Conservation (phyloP, 2,113 vertebrate species). For the Alexandromys fortis region DNA sequence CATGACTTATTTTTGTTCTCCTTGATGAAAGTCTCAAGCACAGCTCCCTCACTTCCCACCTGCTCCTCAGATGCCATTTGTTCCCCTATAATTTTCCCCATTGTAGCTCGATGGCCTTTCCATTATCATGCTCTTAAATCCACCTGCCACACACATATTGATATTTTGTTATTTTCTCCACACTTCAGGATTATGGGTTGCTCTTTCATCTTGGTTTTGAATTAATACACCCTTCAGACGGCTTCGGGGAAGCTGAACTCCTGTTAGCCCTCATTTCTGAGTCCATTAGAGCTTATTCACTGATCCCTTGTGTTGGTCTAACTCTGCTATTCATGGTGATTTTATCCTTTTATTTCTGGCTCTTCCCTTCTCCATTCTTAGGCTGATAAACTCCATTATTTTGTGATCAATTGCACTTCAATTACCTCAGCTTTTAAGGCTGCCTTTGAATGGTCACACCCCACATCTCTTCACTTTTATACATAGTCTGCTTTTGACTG, state of each 20-base stretch:
- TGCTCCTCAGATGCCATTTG: neutral
- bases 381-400: conserved; percentile 57
- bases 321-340: conserved; percentile 34
- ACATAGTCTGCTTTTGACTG: neutral
- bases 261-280: conserved; percentile 57
- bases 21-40: neutral
- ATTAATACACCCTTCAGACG: conserved; percentile 69
- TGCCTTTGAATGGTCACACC: neutral
- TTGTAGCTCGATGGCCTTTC: conserved; percentile 50
- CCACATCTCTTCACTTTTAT: neutral
- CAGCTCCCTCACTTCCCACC: neutral
- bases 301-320: neutral
- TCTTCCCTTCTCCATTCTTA: conserved; percentile 41
- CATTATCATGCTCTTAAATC: conserved; percentile 56
- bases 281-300: conserved; percentile 48
- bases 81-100: conserved; percentile 32
- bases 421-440: conserved; percentile 64
- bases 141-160: conserved; percentile 50
- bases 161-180: conserved; percentile 73
- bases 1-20: neutral
- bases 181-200: conserved; percentile 37
- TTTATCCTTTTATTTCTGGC: conserved; percentile 54
- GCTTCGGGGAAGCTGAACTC: conserved; percentile 26
- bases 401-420: conserved; percentile 62
- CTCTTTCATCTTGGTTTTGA: conserved; percentile 69